These are phyloP conservation scores for Drosophila aff. DNA, from an alignment of 1,140 invertebrate species.

Conservation along the genomic window DNA sequence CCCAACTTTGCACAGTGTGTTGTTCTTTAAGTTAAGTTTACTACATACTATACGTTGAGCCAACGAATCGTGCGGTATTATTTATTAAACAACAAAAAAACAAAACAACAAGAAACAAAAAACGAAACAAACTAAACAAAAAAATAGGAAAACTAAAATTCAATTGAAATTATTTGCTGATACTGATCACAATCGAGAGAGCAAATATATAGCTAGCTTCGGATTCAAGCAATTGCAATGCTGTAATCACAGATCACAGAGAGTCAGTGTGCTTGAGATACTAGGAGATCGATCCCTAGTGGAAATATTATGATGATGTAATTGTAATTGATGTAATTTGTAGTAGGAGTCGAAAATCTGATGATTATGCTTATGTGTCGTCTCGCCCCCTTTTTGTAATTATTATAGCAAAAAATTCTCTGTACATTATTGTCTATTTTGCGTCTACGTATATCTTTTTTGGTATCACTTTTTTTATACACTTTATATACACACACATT, in stretches of 20 bases:
- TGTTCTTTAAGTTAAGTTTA: constrained; percentile 79
- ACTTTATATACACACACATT: constrained; percentile 51
- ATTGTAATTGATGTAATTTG: constrained; percentile 49
- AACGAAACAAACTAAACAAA: constrained; percentile 37
- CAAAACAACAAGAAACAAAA: constrained; percentile 16
- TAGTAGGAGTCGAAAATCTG: constrained; percentile 54
- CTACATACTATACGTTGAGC: constrained; percentile 63
- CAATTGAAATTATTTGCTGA: constrained; percentile 81
- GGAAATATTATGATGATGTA: constrained; percentile 35
- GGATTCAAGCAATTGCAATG: constrained; percentile 18
- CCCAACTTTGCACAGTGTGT: constrained; percentile 71
- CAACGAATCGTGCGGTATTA: constrained; percentile 80
- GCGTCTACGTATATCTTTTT: constrained; percentile 68
- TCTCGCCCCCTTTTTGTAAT: constrained; percentile 46
- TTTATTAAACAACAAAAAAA: constrained; percentile 59
- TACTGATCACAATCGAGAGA: constrained; percentile 49
- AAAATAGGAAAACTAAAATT: constrained; percentile 37
- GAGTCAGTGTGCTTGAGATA: constrained; percentile 66
- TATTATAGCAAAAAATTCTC: constrained; percentile 53
- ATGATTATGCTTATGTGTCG: constrained; percentile 66
- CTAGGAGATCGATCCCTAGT: constrained; percentile 8
- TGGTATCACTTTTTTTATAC: constrained; percentile 64
- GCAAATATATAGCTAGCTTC: constrained; percentile 61
- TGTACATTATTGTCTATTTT: constrained; percentile 69
- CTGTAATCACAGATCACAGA: constrained; percentile 61